Evolutionary conservation across 2,797 vertebrate species (phyloP), one percentile per base, ranked within the genome.

Genomic region (Dendrocincla fuliginosa): DNA sequence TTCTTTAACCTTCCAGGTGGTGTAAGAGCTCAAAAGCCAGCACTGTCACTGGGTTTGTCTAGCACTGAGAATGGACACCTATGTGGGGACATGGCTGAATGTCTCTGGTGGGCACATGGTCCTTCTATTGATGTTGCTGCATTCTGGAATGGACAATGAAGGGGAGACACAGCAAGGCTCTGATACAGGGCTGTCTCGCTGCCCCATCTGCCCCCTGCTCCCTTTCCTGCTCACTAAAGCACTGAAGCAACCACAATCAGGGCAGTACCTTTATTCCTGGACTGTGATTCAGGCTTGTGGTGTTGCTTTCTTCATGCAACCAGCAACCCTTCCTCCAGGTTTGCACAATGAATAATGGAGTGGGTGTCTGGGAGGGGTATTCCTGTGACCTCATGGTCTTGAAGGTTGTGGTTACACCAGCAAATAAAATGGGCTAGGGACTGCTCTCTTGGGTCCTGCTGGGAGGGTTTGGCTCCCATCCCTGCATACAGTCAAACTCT

Each of bases 291-390:
- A 84, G 30, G 53, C 24, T 68, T 60, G 22, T 24, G 32, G 44
- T 73, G 37, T 33, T 80, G 57, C 44, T 79, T 82, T 80, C 77
- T 83, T 75, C 17, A 23, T 67, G 50, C 17, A 50, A 46, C 37
- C 44, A 33, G 53, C 57, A 71, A n/a, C 59, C 35, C 30, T 73
- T 76, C 44, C 68, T 93, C 68, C 68, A 80, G 77, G 59, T 91
- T 59, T 93, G 52, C 46, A 56, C 59, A 49, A 83, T 73, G 60
- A 94, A 92, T 84, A 90, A 95, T 61, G n/a, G 37, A 87, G 65
- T 8, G 32, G 11, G 32, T 82, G 56, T 78, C 76, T 60, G 46
- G 1, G 1, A 42, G 25, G 56, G 52, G 28, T 57, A 27, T 22
- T 49, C 57, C n/a, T 63, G 49, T 79, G 76, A 88, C 81, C 84